phyloP scores from a whole-genome alignment of 2,888 invertebrate species.

The Morpho achilles region DNA sequence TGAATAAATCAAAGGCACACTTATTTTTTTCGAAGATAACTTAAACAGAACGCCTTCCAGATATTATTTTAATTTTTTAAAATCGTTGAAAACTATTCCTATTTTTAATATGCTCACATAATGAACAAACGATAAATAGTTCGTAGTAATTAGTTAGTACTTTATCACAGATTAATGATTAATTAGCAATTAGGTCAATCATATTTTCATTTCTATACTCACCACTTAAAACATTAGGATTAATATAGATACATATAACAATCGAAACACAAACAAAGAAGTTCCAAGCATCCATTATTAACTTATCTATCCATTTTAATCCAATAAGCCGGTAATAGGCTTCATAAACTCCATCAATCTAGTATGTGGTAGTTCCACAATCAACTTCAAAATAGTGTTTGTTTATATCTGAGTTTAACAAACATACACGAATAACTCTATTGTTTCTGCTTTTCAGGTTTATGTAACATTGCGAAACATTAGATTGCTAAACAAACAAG shows the following conservation, averaged over 20 bases:
- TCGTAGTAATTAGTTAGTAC: too few species aligned
- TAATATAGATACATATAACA: constrained; percentile 29
- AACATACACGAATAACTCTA: not conserved
- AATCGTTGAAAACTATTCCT: too few species aligned
- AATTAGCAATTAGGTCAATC: not conserved
- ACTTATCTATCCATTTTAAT: constrained; percentile 12
- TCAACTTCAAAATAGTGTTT: constrained; percentile 17
- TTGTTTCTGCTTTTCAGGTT: not conserved
- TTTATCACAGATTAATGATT: too few species aligned
- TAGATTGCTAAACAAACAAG: not conserved
- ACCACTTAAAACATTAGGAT: constrained; percentile 39
- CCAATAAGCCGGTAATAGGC: not conserved
- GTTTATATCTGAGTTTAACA: constrained; percentile 6
- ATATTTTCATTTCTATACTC: constrained; percentile 24
- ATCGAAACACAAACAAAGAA: constrained; percentile 26
- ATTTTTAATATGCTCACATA: too few species aligned
- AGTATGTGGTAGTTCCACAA: constrained; percentile 7
- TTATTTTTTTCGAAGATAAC: too few species aligned
- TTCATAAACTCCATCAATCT: not conserved
- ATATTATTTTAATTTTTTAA: too few species aligned
- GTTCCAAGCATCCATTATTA: constrained; percentile 15
- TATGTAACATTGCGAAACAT: not conserved
- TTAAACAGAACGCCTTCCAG: too few species aligned
- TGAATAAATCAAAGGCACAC: too few species aligned
- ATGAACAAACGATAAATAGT: too few species aligned